phyloP scores from a whole-genome alignment of 2,113 vertebrate species.

The Megaptera novaeangliae region DNA sequence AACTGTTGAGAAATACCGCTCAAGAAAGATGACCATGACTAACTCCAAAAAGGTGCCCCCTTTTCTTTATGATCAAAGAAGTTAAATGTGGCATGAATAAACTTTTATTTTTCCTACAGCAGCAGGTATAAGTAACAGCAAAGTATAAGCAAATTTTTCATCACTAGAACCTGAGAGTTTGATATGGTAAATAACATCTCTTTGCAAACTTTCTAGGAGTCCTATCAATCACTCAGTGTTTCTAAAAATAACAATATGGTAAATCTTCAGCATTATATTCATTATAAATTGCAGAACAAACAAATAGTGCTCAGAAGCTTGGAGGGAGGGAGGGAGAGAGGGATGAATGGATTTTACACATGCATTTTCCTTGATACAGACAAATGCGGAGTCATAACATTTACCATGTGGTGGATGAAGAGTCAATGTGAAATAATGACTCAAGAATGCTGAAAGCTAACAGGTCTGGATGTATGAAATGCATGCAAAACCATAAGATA shows the following conservation, averaged over 20 bases:
- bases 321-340: background rate
- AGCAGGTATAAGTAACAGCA: slow-evolving; percentile 58
- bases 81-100: slow-evolving; percentile 52
- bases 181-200: slow-evolving; percentile 43
- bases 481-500: slow-evolving; percentile 47
- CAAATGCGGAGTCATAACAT: slow-evolving; percentile 48
- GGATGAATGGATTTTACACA: background rate
- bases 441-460: slow-evolving; percentile 54
- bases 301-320: background rate
- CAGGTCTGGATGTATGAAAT: slow-evolving; percentile 56
- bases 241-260: slow-evolving; percentile 50
- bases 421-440: slow-evolving; percentile 49
- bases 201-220: slow-evolving; percentile 43
- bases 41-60: slow-evolving; percentile 66
- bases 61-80: slow-evolving; percentile 73
- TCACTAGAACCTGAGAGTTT: slow-evolving; percentile 58
- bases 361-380: slow-evolving; percentile 28
- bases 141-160: slow-evolving; percentile 58
- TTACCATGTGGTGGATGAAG: slow-evolving; percentile 62
- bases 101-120: slow-evolving; percentile 33
- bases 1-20: slow-evolving; percentile 63
- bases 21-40: slow-evolving; percentile 66
- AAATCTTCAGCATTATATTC: slow-evolving; percentile 52
- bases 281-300: slow-evolving; percentile 48
- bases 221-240: background rate